phyloP scores from a whole-genome alignment of 2,797 vertebrate species.

The Neomorphus geoffroyi region DNA sequence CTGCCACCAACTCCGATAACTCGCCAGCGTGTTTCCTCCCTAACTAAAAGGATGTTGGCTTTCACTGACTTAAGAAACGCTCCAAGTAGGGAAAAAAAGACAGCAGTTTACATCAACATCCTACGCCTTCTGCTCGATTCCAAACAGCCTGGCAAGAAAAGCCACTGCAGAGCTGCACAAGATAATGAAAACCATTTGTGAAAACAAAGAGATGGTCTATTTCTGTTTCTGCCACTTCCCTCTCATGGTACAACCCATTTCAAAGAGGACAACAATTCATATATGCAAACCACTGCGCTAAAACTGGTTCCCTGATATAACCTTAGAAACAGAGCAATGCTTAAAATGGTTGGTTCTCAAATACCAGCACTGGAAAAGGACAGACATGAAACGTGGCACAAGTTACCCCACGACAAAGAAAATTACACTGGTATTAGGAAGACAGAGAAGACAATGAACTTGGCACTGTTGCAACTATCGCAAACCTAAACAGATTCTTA shows the following conservation, averaged over 20 bases:
- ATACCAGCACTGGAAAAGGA: neutral
- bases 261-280: conserved; percentile 22
- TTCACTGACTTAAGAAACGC: neutral
- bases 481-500: neutral
- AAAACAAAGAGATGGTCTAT: conserved; percentile 52
- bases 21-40: neutral
- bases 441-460: neutral
- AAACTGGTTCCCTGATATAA: neutral
- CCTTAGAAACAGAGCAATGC: neutral
- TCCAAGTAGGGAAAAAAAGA: neutral
- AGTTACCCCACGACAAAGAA: neutral
- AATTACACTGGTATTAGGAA: neutral
- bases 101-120: neutral
- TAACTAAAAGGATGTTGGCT: neutral
- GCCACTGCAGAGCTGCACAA: neutral
- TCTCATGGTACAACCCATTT: conserved; percentile 18
- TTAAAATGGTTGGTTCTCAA: neutral
- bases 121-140: neutral
- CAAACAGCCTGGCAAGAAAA: conserved; percentile 2
- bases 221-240: conserved; percentile 52
- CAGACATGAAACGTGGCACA: neutral
- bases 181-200: conserved; percentile 50
- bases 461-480: neutral
- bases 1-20: neutral
- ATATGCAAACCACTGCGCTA: conserved; percentile 21